Percentiles rank a stretch among this genome's conserved stretches.
These are phyloP conservation scores for Lithophane semibrunnea DNA, from an alignment of 2,888 invertebrate genomes.

Conservation along the genomic window DNA sequence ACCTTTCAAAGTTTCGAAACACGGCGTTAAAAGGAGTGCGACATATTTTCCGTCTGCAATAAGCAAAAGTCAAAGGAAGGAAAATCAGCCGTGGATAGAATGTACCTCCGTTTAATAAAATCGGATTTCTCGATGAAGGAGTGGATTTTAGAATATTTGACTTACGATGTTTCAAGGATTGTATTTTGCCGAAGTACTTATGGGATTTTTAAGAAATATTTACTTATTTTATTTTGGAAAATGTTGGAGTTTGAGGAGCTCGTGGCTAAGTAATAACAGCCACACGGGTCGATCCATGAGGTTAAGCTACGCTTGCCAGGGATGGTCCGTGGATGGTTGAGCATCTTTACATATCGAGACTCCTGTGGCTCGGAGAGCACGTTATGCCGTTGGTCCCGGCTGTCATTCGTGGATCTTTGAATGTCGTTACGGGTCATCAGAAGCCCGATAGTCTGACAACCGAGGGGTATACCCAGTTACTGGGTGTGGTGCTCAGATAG, in stretches of 20 bases:
- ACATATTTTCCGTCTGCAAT: slow-evolving; percentile 20
- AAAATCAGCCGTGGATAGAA: background rate
- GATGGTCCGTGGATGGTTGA: no score
- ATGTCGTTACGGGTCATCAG: no score
- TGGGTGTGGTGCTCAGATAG: no score
- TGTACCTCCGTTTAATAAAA: slow-evolving; percentile 23
- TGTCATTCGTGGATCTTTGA: no score
- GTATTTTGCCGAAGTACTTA: slow-evolving; percentile 4
- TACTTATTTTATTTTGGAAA: background rate
- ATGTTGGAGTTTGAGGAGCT: background rate
- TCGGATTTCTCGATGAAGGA: background rate
- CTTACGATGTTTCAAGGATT: slow-evolving; percentile 19
- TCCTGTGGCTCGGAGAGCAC: no score
- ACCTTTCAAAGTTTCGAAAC: slow-evolving; percentile 8
- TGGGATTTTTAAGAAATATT: background rate
- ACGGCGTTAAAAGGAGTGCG: background rate
- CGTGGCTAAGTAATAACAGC: no score
- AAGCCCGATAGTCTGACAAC: no score
- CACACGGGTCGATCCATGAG: no score
- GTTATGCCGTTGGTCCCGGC: no score
- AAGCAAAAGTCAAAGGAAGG: slow-evolving; percentile 29
- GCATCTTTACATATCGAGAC: no score
- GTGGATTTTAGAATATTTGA: slow-evolving; percentile 18
- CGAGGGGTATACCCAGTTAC: no score
- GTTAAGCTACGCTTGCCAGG: no score